Conservation (phyloP, 2,113 vertebrate species). For the Etheostoma cragini region DNA sequence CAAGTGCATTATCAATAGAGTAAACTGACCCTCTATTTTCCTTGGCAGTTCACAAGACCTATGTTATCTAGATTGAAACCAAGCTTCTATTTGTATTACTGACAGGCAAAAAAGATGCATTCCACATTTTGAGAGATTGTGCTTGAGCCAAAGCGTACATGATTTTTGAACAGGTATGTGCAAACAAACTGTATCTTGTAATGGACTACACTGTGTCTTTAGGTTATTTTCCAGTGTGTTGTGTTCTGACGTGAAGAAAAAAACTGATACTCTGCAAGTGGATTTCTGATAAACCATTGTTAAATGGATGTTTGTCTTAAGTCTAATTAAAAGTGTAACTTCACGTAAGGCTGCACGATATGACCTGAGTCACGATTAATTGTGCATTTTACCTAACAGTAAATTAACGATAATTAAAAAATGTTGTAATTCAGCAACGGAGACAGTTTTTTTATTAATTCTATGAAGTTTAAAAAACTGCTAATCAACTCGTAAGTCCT, state of each 20-base stretch:
- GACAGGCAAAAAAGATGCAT: not conserved
- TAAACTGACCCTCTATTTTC: not conserved
- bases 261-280: not conserved
- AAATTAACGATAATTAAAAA: no score
- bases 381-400: no score
- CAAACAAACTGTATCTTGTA: no score
- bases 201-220: not conserved
- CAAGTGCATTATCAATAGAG: not conserved
- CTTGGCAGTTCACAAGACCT: no score
- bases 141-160: no score
- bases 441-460: no score
- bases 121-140: no score
- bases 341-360: not conserved
- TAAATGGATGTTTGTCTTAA: not conserved
- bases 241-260: not conserved
- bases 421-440: no score
- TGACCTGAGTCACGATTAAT: no score
- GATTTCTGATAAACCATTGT: not conserved
- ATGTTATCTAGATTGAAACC: not conserved
- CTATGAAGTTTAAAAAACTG: no score
- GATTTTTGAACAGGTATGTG: no score
- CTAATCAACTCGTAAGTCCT: no score
- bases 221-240: not conserved
- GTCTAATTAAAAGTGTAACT: not conserved
- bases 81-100: not conserved